Evolutionary conservation across 2,888 invertebrate genomes (phyloP), one percentile per base, ranked within the genome.

Genomic region (Sphinx pinastri): DNA sequence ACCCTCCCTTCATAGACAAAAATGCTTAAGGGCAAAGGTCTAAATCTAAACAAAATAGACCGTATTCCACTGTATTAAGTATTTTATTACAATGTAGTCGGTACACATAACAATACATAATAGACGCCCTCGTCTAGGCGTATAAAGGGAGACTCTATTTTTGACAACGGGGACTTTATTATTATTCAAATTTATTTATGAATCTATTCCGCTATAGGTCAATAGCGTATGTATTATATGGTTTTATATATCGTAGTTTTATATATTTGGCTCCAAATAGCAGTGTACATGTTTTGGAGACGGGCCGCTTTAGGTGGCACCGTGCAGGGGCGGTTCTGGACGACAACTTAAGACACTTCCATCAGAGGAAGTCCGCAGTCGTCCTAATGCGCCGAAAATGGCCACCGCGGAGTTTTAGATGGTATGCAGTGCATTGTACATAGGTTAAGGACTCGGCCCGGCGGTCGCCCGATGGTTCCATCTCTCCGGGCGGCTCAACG

Each of bases 51-150:
- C 52, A 51, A 52, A 25, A 57, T 68, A 12, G 14, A 68, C 45
- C 19, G 14, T 57, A 68, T 19, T 19, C n/a, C 16, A 67, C 60
- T 59, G 59, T 59, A 71, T n/a, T 31, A 25, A 52, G 52, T 38
- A 74, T 75, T 68, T 49, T 74, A 72, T 13, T 0, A 0, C 0
- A 0, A 11, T 8, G 13, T 0, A 3, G 73, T 77, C 80, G 38
- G 69, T 67, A 79, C 76, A 68, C 16, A 74, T 68, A 71, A 69
- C 74, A 13, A 0, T 16, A 6, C 14, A 69, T 78, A 76, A 79
- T 82, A 81, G 80, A 78, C 73, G 72, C 84, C 85, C 86, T 89
- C 79, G 73, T 84, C 88, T 89, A 90, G 82, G 79, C 77, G 81
- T 86, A 85, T 81, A 75, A 79, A 72, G 81, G 82, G 85, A 79